These are phyloP conservation scores for Episyrphus balteatus DNA, from an alignment of 1,140 invertebrate genomes.

Conservation along the genomic window DNA sequence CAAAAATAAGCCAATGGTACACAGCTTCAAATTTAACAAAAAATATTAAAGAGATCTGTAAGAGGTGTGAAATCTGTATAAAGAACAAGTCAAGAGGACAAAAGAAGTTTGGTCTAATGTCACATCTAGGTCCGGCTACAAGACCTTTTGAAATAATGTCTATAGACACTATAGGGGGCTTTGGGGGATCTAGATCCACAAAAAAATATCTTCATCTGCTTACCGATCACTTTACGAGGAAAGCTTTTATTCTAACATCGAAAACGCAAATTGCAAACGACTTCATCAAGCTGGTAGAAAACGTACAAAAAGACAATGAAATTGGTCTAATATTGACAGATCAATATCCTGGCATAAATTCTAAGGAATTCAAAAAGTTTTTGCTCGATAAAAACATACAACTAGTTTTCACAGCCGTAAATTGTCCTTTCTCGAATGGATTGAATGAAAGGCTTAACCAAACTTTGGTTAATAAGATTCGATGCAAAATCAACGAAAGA, in stretches of 20 bases:
- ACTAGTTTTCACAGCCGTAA: slow-evolving; percentile 27
- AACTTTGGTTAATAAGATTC: slow-evolving; percentile 28
- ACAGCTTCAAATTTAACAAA: slow-evolving; percentile 13
- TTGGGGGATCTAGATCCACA: slow-evolving; percentile 20
- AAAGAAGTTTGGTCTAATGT: slow-evolving; percentile 22
- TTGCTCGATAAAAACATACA: slow-evolving; percentile 14
- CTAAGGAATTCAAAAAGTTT: slow-evolving; percentile 26
- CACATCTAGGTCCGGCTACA: slow-evolving; percentile 27
- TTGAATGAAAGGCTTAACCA: slow-evolving; percentile 29
- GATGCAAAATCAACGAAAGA: slow-evolving; percentile 22
- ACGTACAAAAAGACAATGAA: slow-evolving; percentile 5
- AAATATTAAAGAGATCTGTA: slow-evolving; percentile 15
- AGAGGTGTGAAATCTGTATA: slow-evolving; percentile 24
- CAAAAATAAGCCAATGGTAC: slow-evolving; percentile 14
- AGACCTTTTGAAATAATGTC: slow-evolving; percentile 22
- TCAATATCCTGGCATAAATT: slow-evolving; percentile 32
- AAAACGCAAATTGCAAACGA: slow-evolving; percentile 24
- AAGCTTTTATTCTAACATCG: slow-evolving; percentile 25
- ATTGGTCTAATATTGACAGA: slow-evolving; percentile 27
- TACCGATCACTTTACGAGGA: slow-evolving; percentile 12
- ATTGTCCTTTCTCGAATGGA: slow-evolving; percentile 30
- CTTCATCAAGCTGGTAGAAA: slow-evolving; percentile 31
- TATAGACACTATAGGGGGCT: slow-evolving; percentile 28
- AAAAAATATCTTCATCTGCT: slow-evolving; percentile 26
- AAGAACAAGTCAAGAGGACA: slow-evolving; percentile 33